phyloP scores from a whole-genome alignment of 2,797 vertebrate genomes.

The Megaceryle alcyon region DNA sequence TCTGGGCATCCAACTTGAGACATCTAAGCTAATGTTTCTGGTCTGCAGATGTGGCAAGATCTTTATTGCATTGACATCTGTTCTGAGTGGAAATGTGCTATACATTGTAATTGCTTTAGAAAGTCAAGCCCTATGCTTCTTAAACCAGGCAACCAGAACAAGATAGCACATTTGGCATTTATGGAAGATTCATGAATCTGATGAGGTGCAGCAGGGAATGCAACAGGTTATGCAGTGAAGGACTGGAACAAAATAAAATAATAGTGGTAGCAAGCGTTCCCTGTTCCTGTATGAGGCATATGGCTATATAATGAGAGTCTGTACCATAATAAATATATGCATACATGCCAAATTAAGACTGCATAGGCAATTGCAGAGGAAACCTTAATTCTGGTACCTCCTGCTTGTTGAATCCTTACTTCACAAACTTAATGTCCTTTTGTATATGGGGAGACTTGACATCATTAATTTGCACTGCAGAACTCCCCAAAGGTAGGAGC shows the following conservation, averaged over 20 bases:
- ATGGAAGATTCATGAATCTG: neutral
- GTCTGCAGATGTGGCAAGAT: constrained; percentile 20
- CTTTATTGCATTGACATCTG: neutral
- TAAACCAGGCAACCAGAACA: neutral
- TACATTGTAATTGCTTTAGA: neutral
- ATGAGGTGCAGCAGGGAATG: neutral
- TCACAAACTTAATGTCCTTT: neutral
- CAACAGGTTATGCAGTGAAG: neutral
- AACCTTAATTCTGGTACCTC: neutral
- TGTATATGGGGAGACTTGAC: neutral
- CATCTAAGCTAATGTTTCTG: constrained; percentile 35
- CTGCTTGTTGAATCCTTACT: neutral
- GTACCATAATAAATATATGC: neutral
- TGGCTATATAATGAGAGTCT: neutral
- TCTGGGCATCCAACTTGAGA: neutral
- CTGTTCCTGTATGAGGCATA: neutral
- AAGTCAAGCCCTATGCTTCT: neutral
- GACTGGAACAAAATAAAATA: neutral
- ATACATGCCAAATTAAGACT: neutral
- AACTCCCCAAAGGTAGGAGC: neutral
- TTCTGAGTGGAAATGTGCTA: constrained; percentile 8
- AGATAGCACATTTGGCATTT: neutral
- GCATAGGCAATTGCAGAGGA: neutral
- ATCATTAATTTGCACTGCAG: neutral
- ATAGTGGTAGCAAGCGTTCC: neutral